Conservation (phyloP, 2,113 vertebrate species). For the Daboia siamensis region DNA sequence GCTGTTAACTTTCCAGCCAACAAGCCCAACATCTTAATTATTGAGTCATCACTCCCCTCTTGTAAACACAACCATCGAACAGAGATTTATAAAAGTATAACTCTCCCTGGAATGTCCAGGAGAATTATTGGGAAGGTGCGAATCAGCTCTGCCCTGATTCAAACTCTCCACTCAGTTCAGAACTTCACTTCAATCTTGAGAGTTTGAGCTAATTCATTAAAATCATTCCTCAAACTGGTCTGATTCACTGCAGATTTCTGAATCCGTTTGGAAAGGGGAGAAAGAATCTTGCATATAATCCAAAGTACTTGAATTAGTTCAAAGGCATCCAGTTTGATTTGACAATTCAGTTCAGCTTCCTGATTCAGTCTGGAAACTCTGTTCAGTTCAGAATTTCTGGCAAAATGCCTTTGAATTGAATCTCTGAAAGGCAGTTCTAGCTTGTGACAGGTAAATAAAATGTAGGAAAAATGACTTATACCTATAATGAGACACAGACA, state of each 20-base stretch:
- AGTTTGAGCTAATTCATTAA: background rate
- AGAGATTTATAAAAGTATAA: background rate
- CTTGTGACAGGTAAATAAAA: background rate
- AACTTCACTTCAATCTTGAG: background rate
- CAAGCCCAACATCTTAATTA: background rate
- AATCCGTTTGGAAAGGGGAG: background rate
- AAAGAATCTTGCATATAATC: background rate
- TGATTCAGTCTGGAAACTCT: background rate
- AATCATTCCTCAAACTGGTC: background rate
- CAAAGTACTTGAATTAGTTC: background rate
- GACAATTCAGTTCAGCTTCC: background rate
- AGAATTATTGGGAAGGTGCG: background rate
- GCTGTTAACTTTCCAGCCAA: background rate
- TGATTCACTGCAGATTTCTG: background rate
- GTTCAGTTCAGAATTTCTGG: background rate
- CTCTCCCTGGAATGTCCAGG: background rate
- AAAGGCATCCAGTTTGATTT: background rate
- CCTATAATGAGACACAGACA: background rate
- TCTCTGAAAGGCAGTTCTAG: background rate
- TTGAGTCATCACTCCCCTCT: background rate
- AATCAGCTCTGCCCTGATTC: background rate
- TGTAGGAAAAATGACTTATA: background rate
- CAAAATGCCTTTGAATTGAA: background rate
- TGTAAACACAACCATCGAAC: no score
- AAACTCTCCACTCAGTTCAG: background rate